Conservation (phyloP, 2,113 vertebrate genomes). For the Bubo bubo region DNA sequence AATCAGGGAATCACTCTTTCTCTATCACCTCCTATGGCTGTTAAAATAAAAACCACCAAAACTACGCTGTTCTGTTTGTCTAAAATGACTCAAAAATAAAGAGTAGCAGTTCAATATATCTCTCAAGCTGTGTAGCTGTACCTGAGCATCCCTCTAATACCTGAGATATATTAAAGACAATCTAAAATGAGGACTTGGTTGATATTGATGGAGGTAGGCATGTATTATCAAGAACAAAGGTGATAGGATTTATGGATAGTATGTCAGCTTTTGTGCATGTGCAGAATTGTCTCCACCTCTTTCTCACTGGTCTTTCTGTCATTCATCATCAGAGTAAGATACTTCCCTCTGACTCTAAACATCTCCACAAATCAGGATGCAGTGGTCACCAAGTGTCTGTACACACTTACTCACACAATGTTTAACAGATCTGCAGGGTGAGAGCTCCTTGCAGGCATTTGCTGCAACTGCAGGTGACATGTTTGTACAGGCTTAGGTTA, state of each 20-base stretch:
- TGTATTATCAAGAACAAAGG: neutral
- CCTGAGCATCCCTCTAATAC: neutral
- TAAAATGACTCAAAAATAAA: neutral
- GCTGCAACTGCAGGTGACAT: fast-evolving
- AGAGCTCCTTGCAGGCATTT: neutral
- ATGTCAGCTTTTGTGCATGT: neutral
- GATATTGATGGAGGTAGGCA: neutral
- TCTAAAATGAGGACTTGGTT: neutral
- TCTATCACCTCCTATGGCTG: neutral
- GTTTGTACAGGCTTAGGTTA: neutral
- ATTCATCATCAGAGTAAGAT: neutral
- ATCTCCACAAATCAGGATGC: neutral
- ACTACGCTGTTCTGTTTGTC: neutral
- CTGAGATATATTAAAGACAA: neutral
- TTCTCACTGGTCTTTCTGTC: neutral
- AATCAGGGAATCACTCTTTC: neutral
- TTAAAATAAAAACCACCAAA: neutral
- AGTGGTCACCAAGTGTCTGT: neutral
- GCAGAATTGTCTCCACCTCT: neutral
- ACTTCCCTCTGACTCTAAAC: neutral
- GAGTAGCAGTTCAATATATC: neutral
- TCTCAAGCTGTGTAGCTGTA: neutral
- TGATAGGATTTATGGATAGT: fast-evolving
- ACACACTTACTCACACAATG: neutral
- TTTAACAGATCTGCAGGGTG: neutral